Base-by-base conservation (phyloP, 2,888 invertebrate genomes). In the Amaurobius ferox region DNA sequence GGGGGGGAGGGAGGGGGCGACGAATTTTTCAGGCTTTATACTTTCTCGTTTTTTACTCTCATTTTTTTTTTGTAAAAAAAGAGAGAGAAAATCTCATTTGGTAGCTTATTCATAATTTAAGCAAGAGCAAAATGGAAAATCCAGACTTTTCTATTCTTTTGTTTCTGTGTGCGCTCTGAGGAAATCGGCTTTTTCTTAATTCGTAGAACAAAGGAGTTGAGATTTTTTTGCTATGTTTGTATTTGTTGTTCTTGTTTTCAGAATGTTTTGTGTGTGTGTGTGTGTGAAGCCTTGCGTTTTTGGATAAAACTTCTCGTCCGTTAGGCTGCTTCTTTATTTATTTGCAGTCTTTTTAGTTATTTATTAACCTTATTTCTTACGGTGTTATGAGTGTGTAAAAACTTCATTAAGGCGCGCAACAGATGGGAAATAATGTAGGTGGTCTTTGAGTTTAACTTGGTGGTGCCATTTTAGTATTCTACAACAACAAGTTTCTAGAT, bases 31-130 rank as follows among this genome's bases (percentile, higher is more conserved):
- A 23, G 2, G 55, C 11, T 55, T 55, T 55, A 55, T 55, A 55
- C 23, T 55, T 55, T 55, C 55, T 55, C 55, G 2, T 16, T 44
- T 44, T 44, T 44, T 44, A 16, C 16, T 44, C n/a, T 44, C n/a
- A 2, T 16, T 44, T 44, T 44, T 16, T 44, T 44, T 44, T 11
- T 44, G 6, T 13, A 44, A 44, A 44, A 16, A 7, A 44, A 44
- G 16, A 40, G 26, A 40, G 55, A 55, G 70, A 67, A 80, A 80
- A 80, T 73, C 80, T 80, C 80, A 80, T 80, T 80, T 73, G 66
- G 64, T 55, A 61, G 80, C 73, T 80, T 80, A 80, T 80, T 80
- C 80, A 80, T 80, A 80, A 80, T 80, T 73, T 73, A 67, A 80
- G 73, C 16, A 29, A 19, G 62, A 68, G 30, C 62, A 73, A 72